Base-by-base conservation (phyloP, 2,797 vertebrate genomes). In the Dallia pectoralis region DNA sequence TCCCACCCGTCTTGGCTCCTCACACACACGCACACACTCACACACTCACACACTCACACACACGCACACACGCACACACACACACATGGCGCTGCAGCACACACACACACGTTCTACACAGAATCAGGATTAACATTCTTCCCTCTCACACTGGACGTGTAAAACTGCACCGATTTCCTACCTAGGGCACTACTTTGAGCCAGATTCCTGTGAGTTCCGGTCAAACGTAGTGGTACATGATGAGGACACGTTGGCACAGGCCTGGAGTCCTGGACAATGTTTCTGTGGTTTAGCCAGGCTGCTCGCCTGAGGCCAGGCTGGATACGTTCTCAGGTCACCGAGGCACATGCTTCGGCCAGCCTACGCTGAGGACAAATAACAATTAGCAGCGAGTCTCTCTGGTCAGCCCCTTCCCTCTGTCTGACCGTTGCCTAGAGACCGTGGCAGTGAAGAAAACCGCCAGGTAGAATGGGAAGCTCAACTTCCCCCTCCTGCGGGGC, bases 301-400 rank as follows among this genome's bases (percentile, higher is more conserved):
- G 72, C 78, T 80, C 86, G 53, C 80, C 82, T 78, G 82, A 89
- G 86, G 84, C 79, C 84, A 89, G 87, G 88, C 85, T 87, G 88
- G 85, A 82, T 59, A 22, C 25, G 53, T 84, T 88, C 86, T 84
- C 79, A 85, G 79, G 83, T 83, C 89, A 82, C 90, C 77, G 85
- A 81, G 83, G 84, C 89, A 82, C 90, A 93, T 92, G 90, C 89
- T 91, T 92, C 90, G n/a, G n/a, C n/a, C n/a, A 92, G 91, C 91
- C 89, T 84, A 84, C 75, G 78, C 89, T 90, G 86, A 92, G 90
- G 91, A 92, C 91, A 89, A 81, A 84, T 75, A 88, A 85, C 88
- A 92, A 92, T 92, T 91, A 91, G 89, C 84, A 91, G 83, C 82
- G 65, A 49, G 51, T 87, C 53, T 59, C n/a, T 14, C 53, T 59